Percentiles rank a stretch among this genome's conserved stretches.
Evolutionary conservation across 2,888 invertebrate genomes (phyloP).

Genomic region (Tigriopus californicus): DNA sequence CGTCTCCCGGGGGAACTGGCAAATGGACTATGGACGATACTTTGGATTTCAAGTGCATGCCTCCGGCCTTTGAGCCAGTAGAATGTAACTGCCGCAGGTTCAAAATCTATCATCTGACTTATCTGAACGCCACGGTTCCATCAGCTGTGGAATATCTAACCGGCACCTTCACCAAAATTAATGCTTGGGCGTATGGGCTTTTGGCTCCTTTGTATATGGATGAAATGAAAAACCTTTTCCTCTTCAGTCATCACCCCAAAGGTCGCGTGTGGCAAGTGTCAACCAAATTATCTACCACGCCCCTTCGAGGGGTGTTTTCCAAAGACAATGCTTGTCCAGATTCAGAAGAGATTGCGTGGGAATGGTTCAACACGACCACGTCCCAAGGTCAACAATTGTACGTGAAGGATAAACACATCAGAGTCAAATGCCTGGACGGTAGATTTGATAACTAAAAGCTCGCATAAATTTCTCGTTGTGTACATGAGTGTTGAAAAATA

Average conservation of each 20-base stretch:
- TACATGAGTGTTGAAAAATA: too few species aligned
- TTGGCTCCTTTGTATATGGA: constrained; percentile 1
- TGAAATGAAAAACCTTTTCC: not conserved
- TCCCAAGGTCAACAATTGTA: constrained; percentile 4
- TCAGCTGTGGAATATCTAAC: not conserved
- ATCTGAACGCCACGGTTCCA: not conserved
- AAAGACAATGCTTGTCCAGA: constrained; percentile 2
- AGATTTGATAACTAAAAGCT: not conserved
- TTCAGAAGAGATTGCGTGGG: not conserved
- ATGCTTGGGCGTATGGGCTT: not conserved
- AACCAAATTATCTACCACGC: constrained; percentile 1
- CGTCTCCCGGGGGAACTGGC: constrained; percentile 8
- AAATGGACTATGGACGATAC: constrained; percentile 2
- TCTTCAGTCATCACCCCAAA: constrained; percentile 10
- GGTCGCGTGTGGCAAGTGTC: constrained; percentile 9
- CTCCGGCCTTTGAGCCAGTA: not conserved
- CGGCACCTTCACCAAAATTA: constrained; percentile 1
- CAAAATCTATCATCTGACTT: constrained; percentile 2
- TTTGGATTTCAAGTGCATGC: not conserved
- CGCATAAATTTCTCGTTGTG: too few species aligned
- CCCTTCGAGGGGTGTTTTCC: not conserved
- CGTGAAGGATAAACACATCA: constrained; percentile 5
- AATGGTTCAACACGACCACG: constrained; percentile 11
- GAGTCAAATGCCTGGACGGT: not conserved
- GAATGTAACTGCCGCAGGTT: not conserved